Evolutionary conservation across 2,113 vertebrate species (phyloP).

Genomic region (Aleadryas rufinucha): DNA sequence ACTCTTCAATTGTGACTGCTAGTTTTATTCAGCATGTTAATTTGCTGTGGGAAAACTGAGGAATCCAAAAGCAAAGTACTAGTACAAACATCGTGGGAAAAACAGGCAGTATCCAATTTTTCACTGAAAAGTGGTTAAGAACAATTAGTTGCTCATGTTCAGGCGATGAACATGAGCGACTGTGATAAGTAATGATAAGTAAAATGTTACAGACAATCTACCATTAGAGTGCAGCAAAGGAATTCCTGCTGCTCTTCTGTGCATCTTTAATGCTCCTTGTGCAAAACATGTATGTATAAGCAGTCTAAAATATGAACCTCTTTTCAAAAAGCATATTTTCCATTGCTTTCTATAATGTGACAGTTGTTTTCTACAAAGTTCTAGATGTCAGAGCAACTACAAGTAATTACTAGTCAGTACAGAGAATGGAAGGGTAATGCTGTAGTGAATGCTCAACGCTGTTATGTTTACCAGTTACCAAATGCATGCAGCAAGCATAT

Average conservation of each 20-base stretch:
- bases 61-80: neutral
- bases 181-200: neutral
- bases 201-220: neutral
- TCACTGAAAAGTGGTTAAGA: neutral
- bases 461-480: neutral
- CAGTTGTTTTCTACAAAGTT: neutral
- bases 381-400: neutral
- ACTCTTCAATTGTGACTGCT: neutral
- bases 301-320: neutral
- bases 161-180: too few species aligned
- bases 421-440: neutral
- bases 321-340: neutral
- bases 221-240: neutral
- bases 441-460: neutral
- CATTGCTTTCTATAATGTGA: neutral
- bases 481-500: neutral
- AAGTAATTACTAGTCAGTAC: neutral
- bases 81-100: neutral
- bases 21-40: neutral
- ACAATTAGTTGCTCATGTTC: neutral
- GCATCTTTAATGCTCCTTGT: neutral
- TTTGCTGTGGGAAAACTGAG: neutral
- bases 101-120: neutral
- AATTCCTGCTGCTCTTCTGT: neutral
- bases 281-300: neutral